Evolutionary conservation across 2,888 invertebrate genomes (phyloP).

Genomic region (Drosophila kanekoi): DNA sequence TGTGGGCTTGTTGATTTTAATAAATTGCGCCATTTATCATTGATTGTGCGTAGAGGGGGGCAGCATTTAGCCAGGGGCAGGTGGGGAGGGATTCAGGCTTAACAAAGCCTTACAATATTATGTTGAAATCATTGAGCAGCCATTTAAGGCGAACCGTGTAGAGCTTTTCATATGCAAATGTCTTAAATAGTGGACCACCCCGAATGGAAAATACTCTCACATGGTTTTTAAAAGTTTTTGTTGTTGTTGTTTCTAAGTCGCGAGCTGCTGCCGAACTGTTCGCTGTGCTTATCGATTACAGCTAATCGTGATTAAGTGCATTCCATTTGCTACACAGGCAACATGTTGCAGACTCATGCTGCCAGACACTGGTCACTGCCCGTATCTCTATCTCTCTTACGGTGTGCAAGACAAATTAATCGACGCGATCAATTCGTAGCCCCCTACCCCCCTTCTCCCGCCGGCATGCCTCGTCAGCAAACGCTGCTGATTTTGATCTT

Average conservation of each 20-base stretch:
- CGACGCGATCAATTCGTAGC: constrained; percentile 80
- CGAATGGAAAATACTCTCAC: constrained; percentile 34
- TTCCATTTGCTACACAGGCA: constrained; percentile 73
- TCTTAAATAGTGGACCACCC: constrained; percentile 61
- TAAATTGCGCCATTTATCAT: constrained; percentile 79
- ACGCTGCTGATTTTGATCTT: constrained; percentile 81
- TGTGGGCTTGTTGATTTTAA: constrained; percentile 73
- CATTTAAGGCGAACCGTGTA: constrained; percentile 67
- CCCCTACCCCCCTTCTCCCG: neutral
- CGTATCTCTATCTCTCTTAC: neutral
- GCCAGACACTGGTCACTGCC: constrained; percentile 35
- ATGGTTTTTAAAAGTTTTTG: constrained; percentile 2
- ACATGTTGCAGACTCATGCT: constrained; percentile 79
- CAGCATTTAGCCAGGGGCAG: neutral
- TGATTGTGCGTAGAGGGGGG: constrained; percentile 12
- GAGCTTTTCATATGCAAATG: constrained; percentile 78
- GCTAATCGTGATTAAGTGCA: constrained; percentile 84
- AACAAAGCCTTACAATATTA: constrained; percentile 71
- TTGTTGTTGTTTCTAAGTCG: constrained; percentile 36
- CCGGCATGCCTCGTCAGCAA: constrained; percentile 55
- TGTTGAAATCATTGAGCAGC: constrained; percentile 82
- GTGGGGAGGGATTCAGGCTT: neutral
- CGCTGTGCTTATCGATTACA: constrained; percentile 80
- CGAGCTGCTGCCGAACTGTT: constrained; percentile 29
- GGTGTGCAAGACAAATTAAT: constrained; percentile 82